Evolutionary conservation across 2,113 vertebrate species (phyloP), one percentile per base, ranked within the genome.

Genomic region (Trichechus manatus): DNA sequence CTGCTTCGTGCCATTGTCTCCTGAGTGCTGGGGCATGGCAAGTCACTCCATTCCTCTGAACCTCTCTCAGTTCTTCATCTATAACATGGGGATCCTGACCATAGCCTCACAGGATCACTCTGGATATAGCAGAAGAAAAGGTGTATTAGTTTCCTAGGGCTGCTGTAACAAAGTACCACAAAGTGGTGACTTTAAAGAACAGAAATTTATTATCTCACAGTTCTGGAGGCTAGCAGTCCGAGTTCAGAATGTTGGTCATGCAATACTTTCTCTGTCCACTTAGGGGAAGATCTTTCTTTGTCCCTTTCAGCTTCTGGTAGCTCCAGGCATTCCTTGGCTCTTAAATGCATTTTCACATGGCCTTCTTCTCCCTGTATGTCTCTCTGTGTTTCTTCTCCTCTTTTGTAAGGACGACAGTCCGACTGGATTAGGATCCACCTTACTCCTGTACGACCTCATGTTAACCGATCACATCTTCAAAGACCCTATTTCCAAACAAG

Each of bases 1-100:
- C 11, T 0, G 0, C 19, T 15, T 63, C 8, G 1, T 5, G 31
- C 77, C 63, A 33, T 22, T 2, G 29, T 6, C 2, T 17, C 25
- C 27, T n/a, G 22, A 17, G 42, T 6, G 42, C 53, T 42, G n/a
- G n/a, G 25, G 4, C 29, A 6, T 31, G 59, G 44, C 33, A 56
- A 39, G 27, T 7, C 9, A 47, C 63, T 91, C 74, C 8, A 20
- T 25, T 72, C 61, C 61, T 86, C 36, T 36, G 39, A 64, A 64
- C 47, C 33, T 68, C 74, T 13, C 44, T 56, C 14, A 33, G 11
- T 59, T 87, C 44, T 80, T 84, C 22, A 56, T 9, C 70, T 94
- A 10, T 13, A 10, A 23, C 3, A 17, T 23, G 82, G 75, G 4
- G 10, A 39, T 56, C 80, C 61, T 42, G 61, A 77, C 63, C 23